Evolutionary conservation across 2,113 vertebrate species (phyloP).

Genomic region (Danionella cerebrum): DNA sequence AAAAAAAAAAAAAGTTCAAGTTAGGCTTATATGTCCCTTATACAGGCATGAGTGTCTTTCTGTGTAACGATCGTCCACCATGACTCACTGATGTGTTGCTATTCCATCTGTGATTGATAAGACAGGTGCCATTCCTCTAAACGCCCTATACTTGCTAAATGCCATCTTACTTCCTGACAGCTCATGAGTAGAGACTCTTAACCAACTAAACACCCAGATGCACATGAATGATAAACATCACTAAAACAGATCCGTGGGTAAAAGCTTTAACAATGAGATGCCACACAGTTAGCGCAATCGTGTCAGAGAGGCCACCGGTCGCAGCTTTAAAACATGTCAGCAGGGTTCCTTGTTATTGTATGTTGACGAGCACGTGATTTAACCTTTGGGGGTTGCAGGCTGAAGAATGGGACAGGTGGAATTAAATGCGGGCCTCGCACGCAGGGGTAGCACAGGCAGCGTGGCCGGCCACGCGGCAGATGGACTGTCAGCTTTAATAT

Average conservation of each 20-base stretch:
- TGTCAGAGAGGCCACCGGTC: background rate
- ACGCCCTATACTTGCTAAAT: conserved; percentile 56
- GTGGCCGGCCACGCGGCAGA: conserved; percentile 66
- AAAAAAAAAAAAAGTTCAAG: too few relatives aligned
- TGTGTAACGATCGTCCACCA: conserved; percentile 44
- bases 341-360: background rate
- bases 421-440: conserved; percentile 19
- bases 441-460: background rate
- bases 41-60: conserved; percentile 23
- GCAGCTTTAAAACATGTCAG: background rate
- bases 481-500: conserved; percentile 73
- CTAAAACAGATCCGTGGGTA: background rate
- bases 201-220: background rate
- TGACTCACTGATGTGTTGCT: conserved; percentile 71
- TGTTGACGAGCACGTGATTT: background rate
- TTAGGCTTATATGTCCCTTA: too few relatives aligned
- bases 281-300: background rate
- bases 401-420: conserved; percentile 32
- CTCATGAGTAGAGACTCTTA: conserved; percentile 11
- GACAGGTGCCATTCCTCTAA: conserved; percentile 78
- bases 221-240: background rate
- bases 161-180: conserved; percentile 39
- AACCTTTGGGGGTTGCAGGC: background rate
- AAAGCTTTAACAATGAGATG: background rate
- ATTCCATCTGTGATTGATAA: conserved; percentile 83